Conservation (phyloP, 2,888 invertebrate genomes). For the Ichneumon xanthorius region DNA sequence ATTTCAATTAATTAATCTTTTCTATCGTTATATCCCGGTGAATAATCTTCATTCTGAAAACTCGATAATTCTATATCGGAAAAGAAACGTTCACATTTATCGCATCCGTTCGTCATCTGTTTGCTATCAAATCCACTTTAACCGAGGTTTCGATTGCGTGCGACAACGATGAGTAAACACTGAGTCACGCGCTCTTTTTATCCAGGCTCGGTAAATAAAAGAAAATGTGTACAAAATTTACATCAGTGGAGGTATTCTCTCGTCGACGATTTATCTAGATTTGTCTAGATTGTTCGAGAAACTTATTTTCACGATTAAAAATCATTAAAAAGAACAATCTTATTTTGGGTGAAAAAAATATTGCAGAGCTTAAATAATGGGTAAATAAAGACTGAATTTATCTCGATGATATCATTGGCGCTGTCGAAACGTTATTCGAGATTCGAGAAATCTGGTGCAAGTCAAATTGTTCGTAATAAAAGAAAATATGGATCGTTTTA, state of each 20-base stretch:
- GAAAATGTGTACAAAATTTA: background rate
- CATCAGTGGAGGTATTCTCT: background rate
- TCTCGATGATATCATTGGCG: no score
- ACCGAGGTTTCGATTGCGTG: background rate
- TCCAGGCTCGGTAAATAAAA: slow-evolving; percentile 29
- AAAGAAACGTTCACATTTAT: background rate
- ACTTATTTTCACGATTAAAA: background rate
- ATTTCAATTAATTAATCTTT: background rate
- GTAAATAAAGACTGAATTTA: background rate
- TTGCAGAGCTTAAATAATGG: background rate
- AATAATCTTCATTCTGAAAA: background rate
- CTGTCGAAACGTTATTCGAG: background rate
- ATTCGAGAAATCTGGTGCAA: background rate
- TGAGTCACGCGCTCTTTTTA: slow-evolving; percentile 1
- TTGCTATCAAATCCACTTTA: background rate
- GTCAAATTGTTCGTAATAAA: background rate
- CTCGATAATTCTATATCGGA: background rate
- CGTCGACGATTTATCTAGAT: background rate
- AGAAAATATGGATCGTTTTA: background rate
- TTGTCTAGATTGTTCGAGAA: background rate
- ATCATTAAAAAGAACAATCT: background rate
- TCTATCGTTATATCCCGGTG: background rate
- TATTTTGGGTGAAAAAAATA: no score
- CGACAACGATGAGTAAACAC: slow-evolving; percentile 5
- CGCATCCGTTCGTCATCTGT: slow-evolving; percentile 7